Conservation (phyloP, 2,888 invertebrate genomes). For the Proisotoma minuta region DNA sequence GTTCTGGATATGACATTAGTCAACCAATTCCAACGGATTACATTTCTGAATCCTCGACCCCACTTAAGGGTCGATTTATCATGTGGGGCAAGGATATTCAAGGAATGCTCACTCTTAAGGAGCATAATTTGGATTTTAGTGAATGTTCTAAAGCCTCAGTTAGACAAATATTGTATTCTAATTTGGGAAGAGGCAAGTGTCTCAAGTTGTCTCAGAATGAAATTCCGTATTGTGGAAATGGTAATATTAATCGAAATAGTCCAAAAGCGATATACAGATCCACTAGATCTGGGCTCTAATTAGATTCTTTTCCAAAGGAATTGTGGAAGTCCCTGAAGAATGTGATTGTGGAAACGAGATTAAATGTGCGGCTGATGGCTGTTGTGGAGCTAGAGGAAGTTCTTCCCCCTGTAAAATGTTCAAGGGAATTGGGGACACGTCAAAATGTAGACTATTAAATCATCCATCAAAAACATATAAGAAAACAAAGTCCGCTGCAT, state of each 20-base stretch:
- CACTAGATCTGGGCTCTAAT: not conserved
- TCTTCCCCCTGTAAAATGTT: not conserved
- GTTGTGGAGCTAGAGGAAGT: not conserved
- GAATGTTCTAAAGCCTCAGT: not conserved
- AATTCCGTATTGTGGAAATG: not conserved
- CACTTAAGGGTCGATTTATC: not conserved
- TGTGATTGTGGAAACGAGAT: not conserved
- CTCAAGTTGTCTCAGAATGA: conserved; percentile 1
- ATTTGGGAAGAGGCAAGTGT: not conserved
- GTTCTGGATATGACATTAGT: conserved; percentile 2
- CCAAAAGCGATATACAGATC: not conserved
- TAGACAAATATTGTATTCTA: not conserved
- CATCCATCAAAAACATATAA: too few species aligned
- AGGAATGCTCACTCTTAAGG: not conserved
- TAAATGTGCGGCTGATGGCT: not conserved
- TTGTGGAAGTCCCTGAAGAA: not conserved
- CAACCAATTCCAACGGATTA: not conserved
- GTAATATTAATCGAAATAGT: not conserved
- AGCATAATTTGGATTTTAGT: not conserved
- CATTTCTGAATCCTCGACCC: not conserved
- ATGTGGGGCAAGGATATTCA: conserved; percentile 10
- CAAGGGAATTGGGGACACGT: not conserved
- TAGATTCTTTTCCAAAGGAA: not conserved
- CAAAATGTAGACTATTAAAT: too few species aligned
- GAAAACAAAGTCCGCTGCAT: too few species aligned